Evolutionary conservation across 1,140 invertebrate genomes (phyloP), one percentile per base, ranked within the genome.

Genomic region (Eufriesea mexicana): DNA sequence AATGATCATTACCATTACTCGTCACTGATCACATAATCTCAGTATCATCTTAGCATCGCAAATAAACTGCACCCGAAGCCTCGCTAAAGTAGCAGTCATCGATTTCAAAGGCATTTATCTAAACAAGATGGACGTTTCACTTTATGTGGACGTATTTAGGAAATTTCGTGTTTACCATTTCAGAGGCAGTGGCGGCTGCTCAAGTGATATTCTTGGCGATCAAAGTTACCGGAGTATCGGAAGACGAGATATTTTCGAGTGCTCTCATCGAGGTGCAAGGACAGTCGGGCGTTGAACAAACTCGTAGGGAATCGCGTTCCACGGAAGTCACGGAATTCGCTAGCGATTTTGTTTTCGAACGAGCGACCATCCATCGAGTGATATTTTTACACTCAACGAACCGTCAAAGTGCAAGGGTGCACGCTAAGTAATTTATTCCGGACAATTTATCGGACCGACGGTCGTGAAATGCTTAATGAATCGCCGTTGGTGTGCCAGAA

Each of bases 221-320:
- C 51, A 20, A 70, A 68, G 0, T 78, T 78, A 57, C 51, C 51
- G 66, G 51, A 70, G 42, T 59, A 35, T 70, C 66, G 9, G 51
- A 70, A 66, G 74, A 14, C 61, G 61, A 28, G 64, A 55, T 79
- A 70, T 79, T 79, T 79, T 79, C 66, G 62, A 68, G 49, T 68
- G 18, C 42, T n/a, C 76, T 57, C 35, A 57, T 77, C 62, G 64
- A 23, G 51, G 10, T 49, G 57, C 68, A 72, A 62, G 68, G 55
- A 70, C 51, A 5, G 10, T 5, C 2, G 20, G 1, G 47, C 45
- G 10, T 42, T 10, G 42, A 47, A 61, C 18, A 10, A 47, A 68
- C 5, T n/a, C 25, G 67, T 72, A 35, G 18, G 45, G 28, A 49
- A n/a, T 25, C 49, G 14, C 2, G 25, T 80, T 16, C 23, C n/a